A percentile compares a stretch with the other conserved stretches of the same genome.
phyloP scores from a whole-genome alignment of 2,888 invertebrate species.

The Pseudococcus longispinus region DNA sequence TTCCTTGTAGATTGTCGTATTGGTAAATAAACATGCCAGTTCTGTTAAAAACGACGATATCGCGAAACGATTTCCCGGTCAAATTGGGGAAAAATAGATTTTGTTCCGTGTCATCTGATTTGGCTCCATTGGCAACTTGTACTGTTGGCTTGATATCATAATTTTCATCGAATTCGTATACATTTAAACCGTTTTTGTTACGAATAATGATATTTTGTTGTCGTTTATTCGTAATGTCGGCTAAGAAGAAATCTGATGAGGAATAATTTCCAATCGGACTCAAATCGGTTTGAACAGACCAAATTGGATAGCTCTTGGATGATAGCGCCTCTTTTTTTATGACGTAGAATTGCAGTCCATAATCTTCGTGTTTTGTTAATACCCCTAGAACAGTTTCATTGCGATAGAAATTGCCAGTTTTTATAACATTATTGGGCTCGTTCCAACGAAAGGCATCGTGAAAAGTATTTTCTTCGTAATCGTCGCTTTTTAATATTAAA shows the following conservation, averaged over 20 bases:
- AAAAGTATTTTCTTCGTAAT: not conserved
- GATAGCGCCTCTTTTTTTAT: not conserved
- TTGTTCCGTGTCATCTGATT: not conserved
- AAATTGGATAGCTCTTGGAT: not conserved
- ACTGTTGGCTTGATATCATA: not conserved
- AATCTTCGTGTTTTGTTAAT: not conserved
- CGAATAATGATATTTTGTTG: not conserved
- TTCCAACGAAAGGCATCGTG: not conserved
- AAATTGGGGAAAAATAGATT: not conserved
- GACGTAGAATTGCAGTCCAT: not conserved
- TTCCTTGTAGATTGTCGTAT: not conserved
- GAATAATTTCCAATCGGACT: not conserved
- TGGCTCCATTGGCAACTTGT: not conserved
- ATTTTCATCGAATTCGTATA: not conserved
- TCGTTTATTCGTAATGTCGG: not conserved
- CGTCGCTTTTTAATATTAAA: not conserved
- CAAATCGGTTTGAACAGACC: not conserved
- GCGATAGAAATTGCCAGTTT: not conserved
- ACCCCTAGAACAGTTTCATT: not conserved
- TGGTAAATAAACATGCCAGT: not conserved
- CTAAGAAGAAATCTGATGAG: not conserved
- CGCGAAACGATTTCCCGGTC: not conserved
- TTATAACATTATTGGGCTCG: not conserved
- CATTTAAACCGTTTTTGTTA: not conserved
- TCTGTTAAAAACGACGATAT: not conserved